Conservation (phyloP, 2,888 invertebrate genomes). For the Boloria euphrosyne region DNA sequence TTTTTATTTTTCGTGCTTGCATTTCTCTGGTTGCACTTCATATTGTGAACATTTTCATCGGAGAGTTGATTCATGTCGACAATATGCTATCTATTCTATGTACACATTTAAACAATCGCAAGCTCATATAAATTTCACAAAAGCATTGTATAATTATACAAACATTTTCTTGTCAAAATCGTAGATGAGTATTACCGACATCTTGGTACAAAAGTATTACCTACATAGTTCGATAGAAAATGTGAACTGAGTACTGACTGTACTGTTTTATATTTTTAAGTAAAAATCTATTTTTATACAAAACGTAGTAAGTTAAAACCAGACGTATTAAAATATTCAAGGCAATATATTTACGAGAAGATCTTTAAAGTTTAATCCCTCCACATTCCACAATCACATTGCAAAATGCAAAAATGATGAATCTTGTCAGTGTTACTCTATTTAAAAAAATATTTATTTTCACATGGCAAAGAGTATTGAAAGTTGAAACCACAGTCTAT, state of each 20-base stretch:
- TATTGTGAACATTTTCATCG: conserved; percentile 69
- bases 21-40: conserved; percentile 71
- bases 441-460: conserved; percentile 27
- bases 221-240: conserved; percentile 50
- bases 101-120: conserved; percentile 70
- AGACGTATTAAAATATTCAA: conserved; percentile 60
- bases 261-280: conserved; percentile 48
- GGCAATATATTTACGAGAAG: conserved; percentile 58
- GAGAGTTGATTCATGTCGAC: conserved; percentile 72
- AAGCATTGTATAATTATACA: conserved; percentile 61
- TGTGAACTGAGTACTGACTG: conserved; percentile 51
- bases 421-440: conserved; percentile 45
- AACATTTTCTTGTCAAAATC: conserved; percentile 76
- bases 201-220: conserved; percentile 69
- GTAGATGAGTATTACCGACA: conserved; percentile 77
- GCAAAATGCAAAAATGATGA: conserved; percentile 74
- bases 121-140: conserved; percentile 62
- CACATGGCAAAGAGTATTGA: conserved; percentile 9
- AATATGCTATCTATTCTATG: conserved; percentile 69
- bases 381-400: conserved; percentile 76
- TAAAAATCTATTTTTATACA: conserved; percentile 49
- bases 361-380: conserved; percentile 55
- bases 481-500: not conserved
- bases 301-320: conserved; percentile 53
- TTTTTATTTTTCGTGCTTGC: conserved; percentile 71